Conservation (phyloP, 2,113 vertebrate species). For the Nicator chloris region DNA sequence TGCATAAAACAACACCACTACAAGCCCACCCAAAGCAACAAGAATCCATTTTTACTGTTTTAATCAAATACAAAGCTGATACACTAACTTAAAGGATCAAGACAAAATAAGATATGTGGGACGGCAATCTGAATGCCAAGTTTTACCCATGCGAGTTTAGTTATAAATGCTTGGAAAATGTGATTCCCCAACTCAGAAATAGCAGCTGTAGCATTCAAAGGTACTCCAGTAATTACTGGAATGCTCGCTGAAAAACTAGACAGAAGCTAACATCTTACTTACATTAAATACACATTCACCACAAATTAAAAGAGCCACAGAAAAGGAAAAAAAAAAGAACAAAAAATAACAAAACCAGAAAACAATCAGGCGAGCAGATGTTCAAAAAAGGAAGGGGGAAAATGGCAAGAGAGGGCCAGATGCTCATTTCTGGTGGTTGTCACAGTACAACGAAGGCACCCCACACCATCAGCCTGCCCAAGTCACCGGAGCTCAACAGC, state of each 20-base stretch:
- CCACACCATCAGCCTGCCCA: not conserved
- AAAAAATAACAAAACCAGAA: not conserved
- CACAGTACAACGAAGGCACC: not conserved
- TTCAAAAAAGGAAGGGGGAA: not conserved
- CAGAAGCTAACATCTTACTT: constrained; percentile 65
- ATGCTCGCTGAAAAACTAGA: constrained; percentile 39
- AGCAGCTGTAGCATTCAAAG: constrained; percentile 51
- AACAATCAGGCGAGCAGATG: constrained; percentile 36
- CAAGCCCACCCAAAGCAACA: not conserved
- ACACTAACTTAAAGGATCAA: constrained; percentile 39
- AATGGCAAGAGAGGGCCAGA: not conserved
- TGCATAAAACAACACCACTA: not conserved
- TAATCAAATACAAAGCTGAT: constrained; percentile 12
- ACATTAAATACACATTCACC: constrained; percentile 52
- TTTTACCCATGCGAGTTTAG: constrained; percentile 47
- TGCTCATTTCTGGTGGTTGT: not conserved
- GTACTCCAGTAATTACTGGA: constrained; percentile 61
- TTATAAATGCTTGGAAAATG: constrained; percentile 44
- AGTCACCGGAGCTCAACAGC: not conserved
- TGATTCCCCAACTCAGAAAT: constrained; percentile 47
- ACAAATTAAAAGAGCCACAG: constrained; percentile 59
- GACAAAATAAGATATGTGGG: constrained; percentile 52
- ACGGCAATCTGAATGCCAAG: constrained; percentile 13
- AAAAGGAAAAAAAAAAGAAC: not conserved
- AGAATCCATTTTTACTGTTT: constrained; percentile 25